A percentile compares a stretch with the other conserved stretches of the same genome.
These are phyloP conservation scores for Heterotis niloticus DNA, from an alignment of 2,113 vertebrate genomes.

Conservation along the genomic window DNA sequence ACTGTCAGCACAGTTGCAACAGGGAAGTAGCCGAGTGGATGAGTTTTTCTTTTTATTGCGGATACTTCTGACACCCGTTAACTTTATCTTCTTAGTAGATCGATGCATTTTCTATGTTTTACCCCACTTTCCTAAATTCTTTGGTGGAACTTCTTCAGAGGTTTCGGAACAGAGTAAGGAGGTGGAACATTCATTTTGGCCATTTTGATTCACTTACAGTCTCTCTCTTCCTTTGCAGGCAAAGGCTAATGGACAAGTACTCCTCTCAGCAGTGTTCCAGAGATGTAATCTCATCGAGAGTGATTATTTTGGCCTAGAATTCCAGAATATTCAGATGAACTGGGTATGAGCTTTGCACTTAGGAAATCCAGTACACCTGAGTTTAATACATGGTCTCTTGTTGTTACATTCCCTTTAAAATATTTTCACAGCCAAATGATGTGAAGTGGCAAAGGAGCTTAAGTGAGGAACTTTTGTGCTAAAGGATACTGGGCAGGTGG, in stretches of 20 bases:
- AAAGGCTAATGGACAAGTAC: conserved; percentile 69
- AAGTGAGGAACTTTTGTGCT: too few species aligned
- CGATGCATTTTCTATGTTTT: not conserved
- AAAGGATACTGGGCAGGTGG: too few species aligned
- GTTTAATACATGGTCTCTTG: too few species aligned
- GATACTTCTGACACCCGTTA: too few species aligned
- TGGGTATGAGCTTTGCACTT: conserved; percentile 74
- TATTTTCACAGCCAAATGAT: too few species aligned
- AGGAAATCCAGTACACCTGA: too few species aligned
- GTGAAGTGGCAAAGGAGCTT: too few species aligned
- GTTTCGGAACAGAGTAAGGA: not conserved
- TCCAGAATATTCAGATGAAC: conserved; percentile 78
- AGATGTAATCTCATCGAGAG: conserved; percentile 85
- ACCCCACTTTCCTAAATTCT: not conserved
- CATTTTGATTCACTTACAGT: not conserved
- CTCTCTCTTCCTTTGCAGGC: conserved; percentile 54
- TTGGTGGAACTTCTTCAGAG: not conserved
- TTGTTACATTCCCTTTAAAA: too few species aligned
- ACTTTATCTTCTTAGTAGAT: too few species aligned
- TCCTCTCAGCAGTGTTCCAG: conserved; percentile 77
- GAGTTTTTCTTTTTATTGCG: too few species aligned
- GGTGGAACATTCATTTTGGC: not conserved
- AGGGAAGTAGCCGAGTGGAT: too few species aligned
- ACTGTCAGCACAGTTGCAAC: too few species aligned
- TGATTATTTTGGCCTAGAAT: conserved; percentile 96